Base-by-base conservation (phyloP, 1,140 invertebrate genomes). In the Homarus americanus region DNA sequence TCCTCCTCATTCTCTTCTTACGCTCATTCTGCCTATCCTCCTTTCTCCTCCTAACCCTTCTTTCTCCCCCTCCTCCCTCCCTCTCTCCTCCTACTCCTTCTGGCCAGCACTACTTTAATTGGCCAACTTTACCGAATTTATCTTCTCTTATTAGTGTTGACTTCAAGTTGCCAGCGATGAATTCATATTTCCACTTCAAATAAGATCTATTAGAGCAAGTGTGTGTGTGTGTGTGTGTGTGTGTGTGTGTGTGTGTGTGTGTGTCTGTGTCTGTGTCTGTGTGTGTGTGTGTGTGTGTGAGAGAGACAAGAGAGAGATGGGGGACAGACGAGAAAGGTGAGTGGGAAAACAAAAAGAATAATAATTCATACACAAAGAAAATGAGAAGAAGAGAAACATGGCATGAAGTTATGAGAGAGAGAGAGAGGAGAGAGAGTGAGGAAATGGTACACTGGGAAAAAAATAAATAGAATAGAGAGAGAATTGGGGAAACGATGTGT, bases 141-240 rank as follows among this genome's bases (percentile, higher is more conserved):
- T 32, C n/a, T 69, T 69, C 63, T 69, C 63, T 69, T 69, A 69
- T 69, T 69, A 69, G 20, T 69, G n/a, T 69, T 69, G 63, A 28
- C 63, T 69, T 69, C 63, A 28, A 24, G 63, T 69, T 69, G 28
- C n/a, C 4, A 69, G 63, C 24, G 24, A 32, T 28, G 63, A 69
- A 69, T 69, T 69, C 28, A 7, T 28, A 69, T 69, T 69, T 32
- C 63, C 63, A 69, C n/a, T 28, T 32, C 63, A 69, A 69, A 69
- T 69, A 69, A 1, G 28, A 32, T 69, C n/a, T 69, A 28, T 69
- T 28, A 69, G 12, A 63, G 2, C 15, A 12, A 24, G n/a, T n/a
- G n/a, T n/a, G n/a, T n/a, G n/a, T n/a, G n/a, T n/a, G n/a, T n/a
- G n/a, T n/a, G n/a, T n/a, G n/a, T n/a, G n/a, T n/a, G n/a, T n/a